A percentile compares a stretch with the other conserved stretches of the same genome.
Conservation (phyloP, 2,888 invertebrate species). For the Daptonema setosum region DNA sequence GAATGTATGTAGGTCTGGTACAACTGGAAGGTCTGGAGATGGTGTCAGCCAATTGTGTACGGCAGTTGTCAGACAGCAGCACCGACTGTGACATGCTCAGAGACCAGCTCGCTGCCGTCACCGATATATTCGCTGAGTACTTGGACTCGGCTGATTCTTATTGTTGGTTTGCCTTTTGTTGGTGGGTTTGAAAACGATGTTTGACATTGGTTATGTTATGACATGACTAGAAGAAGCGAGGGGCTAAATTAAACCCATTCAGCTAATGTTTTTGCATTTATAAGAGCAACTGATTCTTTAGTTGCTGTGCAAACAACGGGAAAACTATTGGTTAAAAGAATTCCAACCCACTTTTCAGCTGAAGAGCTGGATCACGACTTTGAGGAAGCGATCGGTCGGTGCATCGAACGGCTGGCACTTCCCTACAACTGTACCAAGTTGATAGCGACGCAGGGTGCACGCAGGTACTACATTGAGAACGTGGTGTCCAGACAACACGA, state of each 20-base stretch:
- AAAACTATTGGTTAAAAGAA: too few species aligned
- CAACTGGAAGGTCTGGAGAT: slow-evolving; percentile 74
- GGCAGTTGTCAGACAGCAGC: slow-evolving; percentile 40
- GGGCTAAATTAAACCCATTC: too few species aligned
- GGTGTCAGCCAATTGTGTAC: slow-evolving; percentile 55
- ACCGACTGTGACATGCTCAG: background rate
- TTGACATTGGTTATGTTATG: too few species aligned
- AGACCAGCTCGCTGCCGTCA: slow-evolving; percentile 33
- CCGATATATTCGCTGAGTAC: slow-evolving; percentile 8
- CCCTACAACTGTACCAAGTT: background rate
- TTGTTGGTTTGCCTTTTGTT: background rate
- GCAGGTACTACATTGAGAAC: background rate
- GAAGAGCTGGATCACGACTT: background rate
- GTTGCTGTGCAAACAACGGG: too few species aligned
- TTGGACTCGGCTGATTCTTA: background rate
- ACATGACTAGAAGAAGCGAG: too few species aligned
- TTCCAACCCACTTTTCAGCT: background rate
- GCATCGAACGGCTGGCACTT: background rate
- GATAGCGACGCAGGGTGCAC: background rate
- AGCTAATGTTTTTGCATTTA: too few species aligned
- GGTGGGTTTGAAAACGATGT: background rate
- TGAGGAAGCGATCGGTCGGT: background rate
- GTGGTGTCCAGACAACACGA: too few species aligned
- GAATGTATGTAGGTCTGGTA: slow-evolving; percentile 46
- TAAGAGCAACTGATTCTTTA: too few species aligned